Evolutionary conservation across 2,113 vertebrate genomes (phyloP).

Genomic region (Parotia lawesii): DNA sequence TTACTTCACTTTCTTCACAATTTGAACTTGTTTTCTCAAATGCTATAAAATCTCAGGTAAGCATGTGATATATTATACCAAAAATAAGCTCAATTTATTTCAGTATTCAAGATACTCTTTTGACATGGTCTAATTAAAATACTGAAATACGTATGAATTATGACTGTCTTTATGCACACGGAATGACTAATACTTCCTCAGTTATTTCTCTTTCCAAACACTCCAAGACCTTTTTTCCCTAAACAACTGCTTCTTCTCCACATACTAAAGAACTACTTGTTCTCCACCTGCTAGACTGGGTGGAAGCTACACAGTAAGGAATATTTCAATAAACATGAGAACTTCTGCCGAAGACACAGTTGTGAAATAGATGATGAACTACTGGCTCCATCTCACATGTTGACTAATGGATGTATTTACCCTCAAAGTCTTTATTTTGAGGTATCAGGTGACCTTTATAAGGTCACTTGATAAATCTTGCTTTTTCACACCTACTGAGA

Average conservation of each 20-base stretch:
- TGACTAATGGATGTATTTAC: not conserved
- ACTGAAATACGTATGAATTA: not conserved
- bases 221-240: not conserved
- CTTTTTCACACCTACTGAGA: not conserved
- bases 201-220: constrained; percentile 10
- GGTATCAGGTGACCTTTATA: not conserved
- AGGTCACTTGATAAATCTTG: not conserved
- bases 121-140: not conserved
- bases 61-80: rapidly evolving
- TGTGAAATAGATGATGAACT: not conserved
- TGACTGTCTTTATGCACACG: not conserved
- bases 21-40: not conserved
- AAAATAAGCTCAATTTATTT: not conserved
- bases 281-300: rapidly evolving
- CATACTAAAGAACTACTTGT: not conserved
- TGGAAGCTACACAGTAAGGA: not conserved
- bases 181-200: constrained; percentile 19
- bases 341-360: not conserved
- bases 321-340: not conserved
- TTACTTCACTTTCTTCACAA: not conserved
- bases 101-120: not conserved
- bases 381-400: not conserved
- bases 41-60: not conserved
- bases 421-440: not conserved
- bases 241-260: not conserved